Evolutionary conservation across 1,140 invertebrate species (phyloP).

Genomic region (Drosophila watanabei): DNA sequence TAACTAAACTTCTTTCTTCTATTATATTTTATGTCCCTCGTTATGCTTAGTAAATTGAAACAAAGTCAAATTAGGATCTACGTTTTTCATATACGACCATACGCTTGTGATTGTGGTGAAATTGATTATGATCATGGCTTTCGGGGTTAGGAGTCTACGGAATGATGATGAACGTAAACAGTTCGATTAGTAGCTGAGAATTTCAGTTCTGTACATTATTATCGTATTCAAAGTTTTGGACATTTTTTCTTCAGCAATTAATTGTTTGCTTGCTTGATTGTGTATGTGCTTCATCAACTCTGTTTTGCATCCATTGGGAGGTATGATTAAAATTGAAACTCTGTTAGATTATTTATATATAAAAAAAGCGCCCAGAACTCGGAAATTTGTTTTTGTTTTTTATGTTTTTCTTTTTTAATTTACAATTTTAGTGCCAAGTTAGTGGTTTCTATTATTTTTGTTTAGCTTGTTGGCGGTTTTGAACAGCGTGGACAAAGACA

Average conservation of each 20-base stretch:
- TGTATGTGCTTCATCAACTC: conserved; percentile 23
- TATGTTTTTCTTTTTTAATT: conserved; percentile 17
- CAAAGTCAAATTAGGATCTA: background rate
- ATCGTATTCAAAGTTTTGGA: conserved; percentile 86
- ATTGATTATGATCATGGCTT: conserved; percentile 3
- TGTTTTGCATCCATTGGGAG: conserved; percentile 31
- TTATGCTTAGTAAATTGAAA: background rate
- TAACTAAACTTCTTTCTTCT: background rate
- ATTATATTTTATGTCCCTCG: background rate
- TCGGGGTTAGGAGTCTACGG: conserved; percentile 18
- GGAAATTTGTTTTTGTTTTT: conserved; percentile 81
- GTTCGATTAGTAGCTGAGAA: conserved; percentile 53
- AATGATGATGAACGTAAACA: conserved; percentile 52
- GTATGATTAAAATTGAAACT: conserved; percentile 42
- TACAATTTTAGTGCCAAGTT: conserved; percentile 60
- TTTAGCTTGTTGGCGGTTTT: conserved; percentile 51
- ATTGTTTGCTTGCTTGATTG: conserved; percentile 29
- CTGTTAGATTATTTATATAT: conserved; percentile 8
- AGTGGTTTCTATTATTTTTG: conserved; percentile 50
- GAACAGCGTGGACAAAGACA: conserved; percentile 62
- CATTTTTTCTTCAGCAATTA: conserved; percentile 67
- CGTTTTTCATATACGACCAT: background rate
- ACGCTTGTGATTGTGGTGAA: conserved; percentile 8
- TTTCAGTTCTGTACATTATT: conserved; percentile 65
- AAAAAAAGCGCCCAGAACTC: conserved; percentile 85